phyloP scores from a whole-genome alignment of 2,888 invertebrate species.

The Cyclophora albipunctata region DNA sequence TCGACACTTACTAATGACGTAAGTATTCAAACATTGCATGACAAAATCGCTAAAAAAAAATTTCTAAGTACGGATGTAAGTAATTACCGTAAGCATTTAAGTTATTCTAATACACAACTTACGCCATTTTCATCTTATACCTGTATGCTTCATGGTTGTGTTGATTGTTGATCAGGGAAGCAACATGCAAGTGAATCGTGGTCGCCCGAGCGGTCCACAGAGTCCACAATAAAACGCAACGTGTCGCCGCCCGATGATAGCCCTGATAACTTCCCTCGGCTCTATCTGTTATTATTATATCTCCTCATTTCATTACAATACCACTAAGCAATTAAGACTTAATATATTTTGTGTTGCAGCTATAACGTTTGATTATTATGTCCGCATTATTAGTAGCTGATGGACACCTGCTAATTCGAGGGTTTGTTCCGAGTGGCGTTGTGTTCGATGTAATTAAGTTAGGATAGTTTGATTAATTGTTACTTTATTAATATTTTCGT shows the following conservation, averaged over 20 bases:
- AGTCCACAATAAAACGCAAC: slow-evolving; percentile 3
- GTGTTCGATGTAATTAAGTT: background rate
- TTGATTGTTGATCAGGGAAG: too few relatives aligned
- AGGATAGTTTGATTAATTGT: slow-evolving; percentile 2
- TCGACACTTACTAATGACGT: background rate
- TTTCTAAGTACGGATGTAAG: too few relatives aligned
- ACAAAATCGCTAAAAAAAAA: too few relatives aligned
- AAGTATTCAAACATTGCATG: background rate
- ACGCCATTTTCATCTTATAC: too few relatives aligned
- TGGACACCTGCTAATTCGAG: slow-evolving; percentile 13
- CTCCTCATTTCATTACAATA: slow-evolving; percentile 20
- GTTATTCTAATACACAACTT: too few relatives aligned
- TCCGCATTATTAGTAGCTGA: slow-evolving; percentile 10
- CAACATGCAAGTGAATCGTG: background rate
- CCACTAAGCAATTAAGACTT: slow-evolving; percentile 20
- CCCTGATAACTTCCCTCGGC: slow-evolving; percentile 1
- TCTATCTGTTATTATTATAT: slow-evolving; percentile 17
- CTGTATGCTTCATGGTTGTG: too few relatives aligned
- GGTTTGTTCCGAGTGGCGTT: background rate
- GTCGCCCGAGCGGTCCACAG: slow-evolving; percentile 1
- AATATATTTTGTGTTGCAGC: slow-evolving; percentile 19
- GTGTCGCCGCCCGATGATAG: background rate
- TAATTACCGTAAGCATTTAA: too few relatives aligned
- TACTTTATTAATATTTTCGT: background rate
- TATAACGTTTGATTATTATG: slow-evolving; percentile 19